A percentile compares a stretch with the other conserved stretches of the same genome.
Conservation (phyloP, 1,140 invertebrate genomes). For the Trypoxylus dichotomus region DNA sequence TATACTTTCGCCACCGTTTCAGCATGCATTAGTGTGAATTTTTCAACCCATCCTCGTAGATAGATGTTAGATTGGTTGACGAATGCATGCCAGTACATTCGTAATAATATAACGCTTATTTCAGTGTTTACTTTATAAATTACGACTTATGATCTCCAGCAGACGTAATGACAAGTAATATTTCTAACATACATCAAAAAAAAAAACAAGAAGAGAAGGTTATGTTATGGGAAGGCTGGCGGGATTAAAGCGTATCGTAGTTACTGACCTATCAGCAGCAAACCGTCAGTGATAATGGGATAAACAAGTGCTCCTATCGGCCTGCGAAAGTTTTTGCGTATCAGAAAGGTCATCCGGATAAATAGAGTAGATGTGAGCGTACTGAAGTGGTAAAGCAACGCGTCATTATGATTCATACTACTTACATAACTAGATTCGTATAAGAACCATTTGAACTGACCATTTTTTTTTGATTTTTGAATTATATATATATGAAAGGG, state of each 20-base stretch:
- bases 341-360: neutral
- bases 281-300: neutral
- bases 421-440: too few relatives aligned
- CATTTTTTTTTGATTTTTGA: too few relatives aligned
- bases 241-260: neutral
- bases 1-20: too few relatives aligned
- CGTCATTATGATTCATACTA: neutral
- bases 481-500: too few relatives aligned
- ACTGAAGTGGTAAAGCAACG: neutral
- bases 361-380: neutral
- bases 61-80: too few relatives aligned
- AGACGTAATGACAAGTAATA: neutral
- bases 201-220: neutral
- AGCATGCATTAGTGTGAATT: too few relatives aligned
- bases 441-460: too few relatives aligned
- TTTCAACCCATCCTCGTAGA: too few relatives aligned
- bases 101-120: neutral
- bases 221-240: neutral
- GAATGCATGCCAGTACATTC: too few relatives aligned
- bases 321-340: neutral
- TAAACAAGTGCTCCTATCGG: neutral
- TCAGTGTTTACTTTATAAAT: neutral
- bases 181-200: neutral
- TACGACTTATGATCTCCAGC: neutral
- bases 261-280: neutral